A percentile compares a stretch with the other conserved stretches of the same genome.
Conservation (phyloP, 2,888 invertebrate genomes). For the Sisyra terminalis region DNA sequence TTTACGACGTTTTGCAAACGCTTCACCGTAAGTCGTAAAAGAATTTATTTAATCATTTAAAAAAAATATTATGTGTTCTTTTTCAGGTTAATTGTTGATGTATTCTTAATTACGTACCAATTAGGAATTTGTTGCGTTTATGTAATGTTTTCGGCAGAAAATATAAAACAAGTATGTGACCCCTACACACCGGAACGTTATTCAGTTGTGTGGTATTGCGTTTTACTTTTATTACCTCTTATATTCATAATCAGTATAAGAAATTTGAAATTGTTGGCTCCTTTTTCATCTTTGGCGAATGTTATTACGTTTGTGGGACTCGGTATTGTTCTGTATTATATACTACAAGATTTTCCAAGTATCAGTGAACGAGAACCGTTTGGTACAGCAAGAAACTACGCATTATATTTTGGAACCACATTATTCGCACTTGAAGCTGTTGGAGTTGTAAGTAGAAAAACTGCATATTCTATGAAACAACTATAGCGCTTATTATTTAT, state of each 20-base stretch:
- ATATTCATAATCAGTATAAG: conserved; percentile 67
- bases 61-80: conserved; percentile 10
- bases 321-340: conserved; percentile 69
- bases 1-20: conserved; percentile 38
- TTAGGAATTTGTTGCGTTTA: conserved; percentile 81
- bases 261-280: conserved; percentile 74
- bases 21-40: conserved; percentile 24
- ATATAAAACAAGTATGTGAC: conserved; percentile 36
- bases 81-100: conserved; percentile 39
- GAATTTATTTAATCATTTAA: not conserved
- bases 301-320: conserved; percentile 68
- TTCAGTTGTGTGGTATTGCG: conserved; percentile 8
- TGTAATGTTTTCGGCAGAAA: conserved; percentile 60
- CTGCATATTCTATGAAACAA: not conserved
- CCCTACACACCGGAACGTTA: conserved; percentile 4
- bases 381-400: conserved; percentile 52
- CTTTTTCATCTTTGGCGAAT: conserved; percentile 81
- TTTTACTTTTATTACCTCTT: conserved; percentile 36
- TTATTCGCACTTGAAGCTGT: conserved; percentile 94
- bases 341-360: conserved; percentile 54
- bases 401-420: conserved; percentile 91
- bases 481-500: too few relatives aligned
- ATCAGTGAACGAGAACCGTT: conserved; percentile 43
- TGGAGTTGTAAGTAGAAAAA: conserved; percentile 58
- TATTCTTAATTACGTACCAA: conserved; percentile 65